Evolutionary conservation across 1,140 invertebrate genomes (phyloP), one percentile per base, ranked within the genome.

Genomic region (Pachyrhynchus sulphureomaculatus): DNA sequence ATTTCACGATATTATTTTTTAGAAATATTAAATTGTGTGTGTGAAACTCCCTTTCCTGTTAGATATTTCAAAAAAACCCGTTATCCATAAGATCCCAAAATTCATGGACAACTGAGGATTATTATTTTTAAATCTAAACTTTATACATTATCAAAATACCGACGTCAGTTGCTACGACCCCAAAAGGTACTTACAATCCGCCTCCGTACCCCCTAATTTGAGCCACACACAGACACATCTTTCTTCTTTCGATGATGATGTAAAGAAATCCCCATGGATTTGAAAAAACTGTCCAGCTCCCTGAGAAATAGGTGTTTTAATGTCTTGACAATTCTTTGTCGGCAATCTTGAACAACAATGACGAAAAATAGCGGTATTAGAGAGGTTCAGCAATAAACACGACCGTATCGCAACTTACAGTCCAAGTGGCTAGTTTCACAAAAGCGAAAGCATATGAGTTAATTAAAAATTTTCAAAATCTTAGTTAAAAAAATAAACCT

Each of bases 141-240:
- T 18, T 21, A 1, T 23, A 20, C 23, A 45, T 21, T 45, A 23
- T 10, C n/a, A 26, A 26, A 26, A 29, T 20, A 18, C 20, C 42
- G 20, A 20, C 23, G 17, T 45, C 42, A 45, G 13, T 12, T 45
- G 12, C 42, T 45, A 20, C 42, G 3, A 13, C 42, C 18, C 4
- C 33, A 47, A 52, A 36, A 36, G 48, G 29, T 52, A 33, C 48
- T 21, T 17, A 8, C 24, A 48, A 29, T 5, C 24, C 26, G 12
- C 12, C 26, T 29, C n/a, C 26, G 13, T 8, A 48, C 34, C 51
- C 36, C 17, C 34, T 18, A 23, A 42, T 26, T 32, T 32, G 45
- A 44, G 33, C 61, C 53, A 64, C 61, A 57, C 61, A 64, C 53
- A 42, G 53, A 52, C 53, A 39, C 36, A 44, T 49, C 39, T 55